A percentile compares a stretch with the other conserved stretches of the same genome.
Conservation (phyloP, 2,888 invertebrate species). For the Andrena haemorrhoa region DNA sequence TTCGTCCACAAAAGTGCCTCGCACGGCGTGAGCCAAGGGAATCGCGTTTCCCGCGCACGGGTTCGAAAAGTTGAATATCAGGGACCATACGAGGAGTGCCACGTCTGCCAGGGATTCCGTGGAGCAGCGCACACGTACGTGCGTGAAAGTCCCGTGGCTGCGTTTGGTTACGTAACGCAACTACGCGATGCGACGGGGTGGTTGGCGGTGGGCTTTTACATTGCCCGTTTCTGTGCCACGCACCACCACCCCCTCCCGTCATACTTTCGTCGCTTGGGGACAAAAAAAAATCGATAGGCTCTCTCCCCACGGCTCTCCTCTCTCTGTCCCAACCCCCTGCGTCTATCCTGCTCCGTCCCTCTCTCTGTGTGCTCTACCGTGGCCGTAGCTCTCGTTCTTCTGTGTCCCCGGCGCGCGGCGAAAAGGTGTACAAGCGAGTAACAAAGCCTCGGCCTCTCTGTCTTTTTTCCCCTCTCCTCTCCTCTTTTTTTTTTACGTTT, state of each 20-base stretch:
- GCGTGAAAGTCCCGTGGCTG: slow-evolving; percentile 51
- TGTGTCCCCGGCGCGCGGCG: slow-evolving; percentile 45
- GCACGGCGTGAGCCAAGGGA: not conserved
- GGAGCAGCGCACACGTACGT: not conserved
- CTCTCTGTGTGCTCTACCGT: slow-evolving; percentile 35
- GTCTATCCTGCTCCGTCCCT: not conserved
- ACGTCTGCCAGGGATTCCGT: slow-evolving; percentile 54
- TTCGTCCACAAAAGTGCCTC: not conserved
- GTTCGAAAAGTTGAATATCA: slow-evolving; percentile 34
- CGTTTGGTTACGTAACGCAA: slow-evolving; percentile 66
- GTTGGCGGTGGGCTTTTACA: slow-evolving; percentile 67
- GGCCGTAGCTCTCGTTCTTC: slow-evolving; percentile 43
- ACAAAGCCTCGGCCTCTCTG: slow-evolving; percentile 44
- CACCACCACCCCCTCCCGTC: slow-evolving; percentile 50
- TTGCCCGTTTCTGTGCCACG: slow-evolving; percentile 72
- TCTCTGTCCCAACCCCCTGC: slow-evolving; percentile 22
- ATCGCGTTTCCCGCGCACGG: slow-evolving; percentile 29
- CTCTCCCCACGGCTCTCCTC: slow-evolving; percentile 56
- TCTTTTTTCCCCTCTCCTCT: not conserved
- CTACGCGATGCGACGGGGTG: slow-evolving; percentile 65
- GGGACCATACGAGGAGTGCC: not conserved
- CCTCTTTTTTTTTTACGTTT: slow-evolving; percentile 46
- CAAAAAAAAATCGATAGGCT: slow-evolving; percentile 73
- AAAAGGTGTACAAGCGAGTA: slow-evolving; percentile 50
- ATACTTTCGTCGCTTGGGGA: slow-evolving; percentile 67